Percentiles rank a stretch among this genome's conserved stretches.
phyloP scores from a whole-genome alignment of 1,140 invertebrate species.

The Diorhabda elongata region DNA sequence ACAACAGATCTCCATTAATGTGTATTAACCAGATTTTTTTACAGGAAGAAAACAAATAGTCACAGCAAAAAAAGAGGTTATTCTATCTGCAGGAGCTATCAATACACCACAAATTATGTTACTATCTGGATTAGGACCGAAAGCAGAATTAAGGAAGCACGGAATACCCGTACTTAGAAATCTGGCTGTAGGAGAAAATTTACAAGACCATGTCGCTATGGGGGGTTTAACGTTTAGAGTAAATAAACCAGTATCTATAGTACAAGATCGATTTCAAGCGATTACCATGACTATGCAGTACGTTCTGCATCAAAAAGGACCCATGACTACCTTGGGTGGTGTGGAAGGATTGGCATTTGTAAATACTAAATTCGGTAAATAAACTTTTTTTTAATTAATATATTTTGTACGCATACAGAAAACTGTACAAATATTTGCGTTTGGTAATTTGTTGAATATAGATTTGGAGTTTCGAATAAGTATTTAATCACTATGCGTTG shows the following conservation, averaged over 20 bases:
- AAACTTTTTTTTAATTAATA: no score
- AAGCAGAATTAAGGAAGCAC: constrained; percentile 64
- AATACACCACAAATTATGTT: constrained; percentile 79
- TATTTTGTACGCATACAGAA: no score
- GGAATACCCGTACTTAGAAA: constrained; percentile 70
- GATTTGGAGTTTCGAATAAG: no score
- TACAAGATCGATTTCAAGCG: constrained; percentile 66
- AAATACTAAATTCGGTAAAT: constrained; percentile 59
- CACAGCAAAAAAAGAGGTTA: constrained; percentile 69
- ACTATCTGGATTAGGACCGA: constrained; percentile 82
- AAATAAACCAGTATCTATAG: constrained; percentile 71
- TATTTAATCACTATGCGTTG: no score
- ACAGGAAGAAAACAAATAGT: constrained; percentile 49
- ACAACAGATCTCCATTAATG: not conserved
- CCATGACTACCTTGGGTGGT: constrained; percentile 79
- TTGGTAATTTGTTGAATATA: no score
- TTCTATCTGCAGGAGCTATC: constrained; percentile 74
- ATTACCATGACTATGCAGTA: constrained; percentile 76
- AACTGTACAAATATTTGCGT: no score
- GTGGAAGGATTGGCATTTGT: constrained; percentile 82
- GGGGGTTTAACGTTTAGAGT: constrained; percentile 73
- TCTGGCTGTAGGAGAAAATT: constrained; percentile 69
- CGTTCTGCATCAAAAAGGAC: constrained; percentile 68
- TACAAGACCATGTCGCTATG: constrained; percentile 80
- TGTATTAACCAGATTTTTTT: not conserved